These are phyloP conservation scores for Branchellion lobata DNA, from an alignment of 2,888 invertebrate genomes.

Conservation along the genomic window DNA sequence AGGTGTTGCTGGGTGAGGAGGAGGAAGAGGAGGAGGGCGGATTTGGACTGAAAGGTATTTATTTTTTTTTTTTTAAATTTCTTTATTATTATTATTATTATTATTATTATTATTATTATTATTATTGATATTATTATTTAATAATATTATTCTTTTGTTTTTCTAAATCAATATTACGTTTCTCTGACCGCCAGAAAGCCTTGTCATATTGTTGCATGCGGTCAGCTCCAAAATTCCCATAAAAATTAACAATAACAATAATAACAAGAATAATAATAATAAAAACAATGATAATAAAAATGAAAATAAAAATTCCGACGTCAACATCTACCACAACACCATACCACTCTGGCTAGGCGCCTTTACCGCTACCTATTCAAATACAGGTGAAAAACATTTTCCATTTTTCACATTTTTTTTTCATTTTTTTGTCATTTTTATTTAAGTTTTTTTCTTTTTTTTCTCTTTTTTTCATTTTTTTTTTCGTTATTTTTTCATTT, in stretches of 20 bases:
- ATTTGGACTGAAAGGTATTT: too few species aligned
- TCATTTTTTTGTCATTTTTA: too few species aligned
- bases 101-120: neutral
- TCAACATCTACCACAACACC: constrained; percentile 65
- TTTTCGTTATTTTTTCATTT: too few species aligned
- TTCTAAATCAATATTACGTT: neutral
- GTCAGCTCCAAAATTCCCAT: neutral
- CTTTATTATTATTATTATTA: neutral
- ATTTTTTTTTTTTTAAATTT: neutral
- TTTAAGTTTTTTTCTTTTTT: too few species aligned
- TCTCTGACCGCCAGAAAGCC: constrained; percentile 3
- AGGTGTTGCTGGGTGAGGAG: neutral
- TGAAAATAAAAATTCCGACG: too few species aligned
- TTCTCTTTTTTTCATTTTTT: too few species aligned
- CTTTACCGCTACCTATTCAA: constrained; percentile 73
- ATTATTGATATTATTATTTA: neutral
- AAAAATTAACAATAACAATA: neutral
- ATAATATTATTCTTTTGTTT: neutral
- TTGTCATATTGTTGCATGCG: constrained; percentile 20
- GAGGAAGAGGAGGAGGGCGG: too few species aligned
- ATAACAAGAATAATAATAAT: too few species aligned
- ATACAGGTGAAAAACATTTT: constrained; percentile 60
- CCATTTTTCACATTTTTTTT: too few species aligned
- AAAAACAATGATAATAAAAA: too few species aligned
- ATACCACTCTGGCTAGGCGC: constrained; percentile 76